Conservation (phyloP, 2,113 vertebrate species). For the Dromiciops gliroides region DNA sequence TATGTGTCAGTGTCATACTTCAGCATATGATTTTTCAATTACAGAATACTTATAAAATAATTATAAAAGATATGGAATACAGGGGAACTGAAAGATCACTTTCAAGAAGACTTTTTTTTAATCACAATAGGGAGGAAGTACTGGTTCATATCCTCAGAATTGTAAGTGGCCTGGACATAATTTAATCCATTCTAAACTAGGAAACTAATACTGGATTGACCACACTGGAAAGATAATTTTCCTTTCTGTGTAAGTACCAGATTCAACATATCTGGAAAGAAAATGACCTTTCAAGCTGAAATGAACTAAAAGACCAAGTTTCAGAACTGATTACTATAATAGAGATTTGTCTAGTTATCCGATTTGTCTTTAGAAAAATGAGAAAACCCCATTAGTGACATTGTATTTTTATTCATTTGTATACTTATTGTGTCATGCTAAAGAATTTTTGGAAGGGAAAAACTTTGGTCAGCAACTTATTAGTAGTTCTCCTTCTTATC, state of each 20-base stretch:
- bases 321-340: slow-evolving; percentile 2
- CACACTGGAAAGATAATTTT: background rate
- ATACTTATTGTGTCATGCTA: background rate
- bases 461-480: background rate
- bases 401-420: background rate
- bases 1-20: background rate
- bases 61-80: background rate
- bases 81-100: background rate
- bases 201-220: background rate
- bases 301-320: background rate
- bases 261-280: slow-evolving; percentile 1
- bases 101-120: background rate
- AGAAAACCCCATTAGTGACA: background rate
- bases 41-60: background rate
- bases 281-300: background rate
- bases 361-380: slow-evolving; percentile 10
- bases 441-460: background rate
- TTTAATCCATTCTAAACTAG: background rate
- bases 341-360: background rate
- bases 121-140: background rate
- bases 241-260: background rate
- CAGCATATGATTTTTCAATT: background rate
- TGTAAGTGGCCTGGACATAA: background rate
- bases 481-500: background rate
- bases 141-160: background rate